Conservation (phyloP, 2,797 vertebrate species). For the Myoxocephalus aenaeus region DNA sequence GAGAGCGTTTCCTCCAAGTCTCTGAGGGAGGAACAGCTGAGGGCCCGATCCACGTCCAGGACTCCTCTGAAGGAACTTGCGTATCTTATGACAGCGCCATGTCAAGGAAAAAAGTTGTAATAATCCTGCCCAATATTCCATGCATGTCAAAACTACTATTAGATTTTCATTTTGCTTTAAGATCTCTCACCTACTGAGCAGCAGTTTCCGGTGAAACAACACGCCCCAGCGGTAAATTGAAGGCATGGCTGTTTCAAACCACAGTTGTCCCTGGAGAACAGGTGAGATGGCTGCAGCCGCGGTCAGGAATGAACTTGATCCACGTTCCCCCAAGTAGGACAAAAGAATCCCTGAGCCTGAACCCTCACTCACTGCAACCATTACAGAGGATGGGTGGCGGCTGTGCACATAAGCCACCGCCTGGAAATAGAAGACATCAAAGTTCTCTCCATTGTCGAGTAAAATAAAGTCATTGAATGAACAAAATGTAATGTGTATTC, state of each 20-base stretch:
- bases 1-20: constrained; percentile 89
- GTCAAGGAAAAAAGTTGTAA: background rate
- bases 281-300: constrained; percentile 91
- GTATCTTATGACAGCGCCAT: constrained; percentile 76
- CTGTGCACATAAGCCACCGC: constrained; percentile 85
- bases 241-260: constrained; percentile 86
- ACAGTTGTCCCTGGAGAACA: constrained; percentile 86
- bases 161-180: background rate
- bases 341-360: constrained; percentile 90
- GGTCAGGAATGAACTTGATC: constrained; percentile 86
- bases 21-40: constrained; percentile 84
- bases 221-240: constrained; percentile 84
- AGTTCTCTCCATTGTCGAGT: background rate
- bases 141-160: background rate
- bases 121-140: background rate
- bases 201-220: constrained; percentile 85
- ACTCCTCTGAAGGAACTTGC: constrained; percentile 79
- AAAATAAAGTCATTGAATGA: background rate
- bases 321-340: constrained; percentile 90
- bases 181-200: constrained; percentile 87
- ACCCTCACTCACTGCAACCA: constrained; percentile 90
- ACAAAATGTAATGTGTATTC: background rate
- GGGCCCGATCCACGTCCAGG: constrained; percentile 79
- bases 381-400: constrained; percentile 80
- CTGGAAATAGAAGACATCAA: constrained; percentile 32